Percentiles rank a stretch among this genome's conserved stretches.
These are phyloP conservation scores for Rostrhamus sociabilis DNA, from an alignment of 2,797 vertebrate genomes.

Conservation along the genomic window DNA sequence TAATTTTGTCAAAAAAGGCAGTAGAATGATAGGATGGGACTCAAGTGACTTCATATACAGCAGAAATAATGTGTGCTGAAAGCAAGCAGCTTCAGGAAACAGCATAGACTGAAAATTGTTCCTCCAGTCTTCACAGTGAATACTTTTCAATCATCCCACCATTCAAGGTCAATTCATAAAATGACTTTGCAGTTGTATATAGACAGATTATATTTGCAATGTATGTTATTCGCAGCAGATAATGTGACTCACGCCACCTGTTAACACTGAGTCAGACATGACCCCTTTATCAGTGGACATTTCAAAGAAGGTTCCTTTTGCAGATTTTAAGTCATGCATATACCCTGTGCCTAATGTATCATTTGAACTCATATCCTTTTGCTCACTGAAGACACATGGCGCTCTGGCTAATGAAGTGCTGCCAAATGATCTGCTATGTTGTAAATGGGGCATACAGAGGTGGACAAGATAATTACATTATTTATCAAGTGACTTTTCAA, in stretches of 20 bases:
- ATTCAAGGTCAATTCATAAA: background rate
- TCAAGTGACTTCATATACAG: background rate
- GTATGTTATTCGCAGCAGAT: background rate
- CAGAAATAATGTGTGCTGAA: background rate
- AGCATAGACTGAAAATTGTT: background rate
- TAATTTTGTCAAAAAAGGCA: background rate
- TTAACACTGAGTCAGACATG: background rate
- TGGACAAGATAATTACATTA: conserved; percentile 23
- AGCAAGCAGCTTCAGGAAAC: background rate
- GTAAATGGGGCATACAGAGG: background rate
- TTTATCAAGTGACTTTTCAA: conserved; percentile 12
- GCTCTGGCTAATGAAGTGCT: conserved; percentile 1
- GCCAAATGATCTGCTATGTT: background rate
- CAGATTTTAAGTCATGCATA: background rate
- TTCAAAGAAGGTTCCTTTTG: background rate
- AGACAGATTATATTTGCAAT: background rate
- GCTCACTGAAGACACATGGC: background rate
- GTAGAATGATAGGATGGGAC: background rate
- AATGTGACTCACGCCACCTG: background rate
- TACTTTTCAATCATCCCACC: background rate
- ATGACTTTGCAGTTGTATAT: background rate
- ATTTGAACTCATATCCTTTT: background rate
- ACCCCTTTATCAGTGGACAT: background rate
- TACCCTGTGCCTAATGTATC: background rate
- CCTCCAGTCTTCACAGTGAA: background rate